Percentiles rank a stretch among this genome's conserved stretches.
phyloP scores from a whole-genome alignment of 2,113 vertebrate genomes.

The Bostrychus sinensis region DNA sequence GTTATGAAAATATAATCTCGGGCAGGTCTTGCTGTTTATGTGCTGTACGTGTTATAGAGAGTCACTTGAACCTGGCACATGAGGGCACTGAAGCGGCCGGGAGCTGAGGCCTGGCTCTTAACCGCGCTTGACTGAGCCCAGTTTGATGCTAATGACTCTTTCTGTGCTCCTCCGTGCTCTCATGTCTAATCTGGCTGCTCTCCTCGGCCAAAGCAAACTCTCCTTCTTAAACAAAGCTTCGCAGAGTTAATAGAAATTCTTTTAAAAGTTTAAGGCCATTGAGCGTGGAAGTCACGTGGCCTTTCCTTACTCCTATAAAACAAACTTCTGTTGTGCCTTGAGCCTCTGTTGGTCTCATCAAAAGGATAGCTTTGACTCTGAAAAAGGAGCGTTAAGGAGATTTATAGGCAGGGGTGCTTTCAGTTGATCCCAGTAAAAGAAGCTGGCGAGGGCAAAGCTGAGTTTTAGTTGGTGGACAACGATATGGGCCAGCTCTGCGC shows the following conservation, averaged over 20 bases:
- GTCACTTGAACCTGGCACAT: neutral
- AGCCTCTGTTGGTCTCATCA: conserved; percentile 12
- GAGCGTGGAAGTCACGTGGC: conserved; percentile 53
- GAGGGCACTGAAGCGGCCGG: neutral
- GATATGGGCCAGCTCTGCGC: neutral
- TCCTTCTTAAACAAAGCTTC: conserved; percentile 60
- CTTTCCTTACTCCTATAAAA: conserved; percentile 46
- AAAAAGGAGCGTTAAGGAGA: conserved; percentile 4
- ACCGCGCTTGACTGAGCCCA: conserved; percentile 61
- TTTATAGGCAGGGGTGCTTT: conserved; percentile 10
- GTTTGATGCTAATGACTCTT: conserved; percentile 71
- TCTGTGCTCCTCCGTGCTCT: conserved; percentile 36
- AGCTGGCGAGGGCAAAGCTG: neutral
- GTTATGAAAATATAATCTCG: no score
- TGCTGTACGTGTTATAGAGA: neutral
- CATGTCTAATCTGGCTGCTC: conserved; percentile 42
- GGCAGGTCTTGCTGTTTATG: no score
- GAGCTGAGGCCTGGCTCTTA: conserved; percentile 42
- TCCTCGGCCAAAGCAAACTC: conserved; percentile 52
- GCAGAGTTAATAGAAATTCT: conserved; percentile 68
- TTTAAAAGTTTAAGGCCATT: conserved; percentile 44
- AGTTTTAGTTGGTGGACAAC: conserved; percentile 5
- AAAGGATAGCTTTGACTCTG: conserved; percentile 41
- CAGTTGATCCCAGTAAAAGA: conserved; percentile 1
- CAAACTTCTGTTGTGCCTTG: conserved; percentile 37